Evolutionary conservation across 2,113 vertebrate species (phyloP).

Genomic region (Bubalus kerabau): DNA sequence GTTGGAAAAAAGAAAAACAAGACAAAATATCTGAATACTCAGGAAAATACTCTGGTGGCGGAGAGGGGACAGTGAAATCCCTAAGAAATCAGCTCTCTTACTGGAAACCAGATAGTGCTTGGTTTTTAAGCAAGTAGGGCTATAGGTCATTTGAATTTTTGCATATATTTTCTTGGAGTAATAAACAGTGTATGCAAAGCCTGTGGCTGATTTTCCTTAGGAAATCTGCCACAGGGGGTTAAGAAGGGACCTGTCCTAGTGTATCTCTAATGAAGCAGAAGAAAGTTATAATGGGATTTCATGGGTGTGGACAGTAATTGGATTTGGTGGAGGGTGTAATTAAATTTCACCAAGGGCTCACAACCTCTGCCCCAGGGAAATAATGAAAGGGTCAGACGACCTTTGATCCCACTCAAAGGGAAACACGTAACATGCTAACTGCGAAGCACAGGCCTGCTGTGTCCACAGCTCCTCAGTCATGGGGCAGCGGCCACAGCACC

Average conservation of each 20-base stretch:
- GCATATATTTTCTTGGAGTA: neutral
- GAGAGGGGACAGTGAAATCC: neutral
- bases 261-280: slow-evolving; percentile 48
- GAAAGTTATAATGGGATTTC: slow-evolving; percentile 59
- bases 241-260: neutral
- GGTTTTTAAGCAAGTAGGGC: neutral
- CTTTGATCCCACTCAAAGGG: neutral
- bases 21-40: neutral
- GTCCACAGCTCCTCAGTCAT: neutral
- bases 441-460: neutral
- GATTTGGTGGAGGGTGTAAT: slow-evolving; percentile 62
- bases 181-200: neutral
- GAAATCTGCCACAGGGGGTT: slow-evolving; percentile 32
- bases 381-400: slow-evolving; percentile 38
- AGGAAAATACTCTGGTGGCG: neutral
- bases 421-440: neutral
- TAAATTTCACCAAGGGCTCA: slow-evolving; percentile 57
- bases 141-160: neutral
- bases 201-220: neutral
- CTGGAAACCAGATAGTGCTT: neutral
- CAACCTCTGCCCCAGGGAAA: slow-evolving; percentile 39
- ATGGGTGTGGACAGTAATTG: slow-evolving; percentile 45
- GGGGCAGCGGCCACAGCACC: neutral
- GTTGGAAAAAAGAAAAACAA: neutral
- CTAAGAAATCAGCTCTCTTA: neutral